Base-by-base conservation (phyloP, 2,888 invertebrate species). In the Habroteleia sp. region DNA sequence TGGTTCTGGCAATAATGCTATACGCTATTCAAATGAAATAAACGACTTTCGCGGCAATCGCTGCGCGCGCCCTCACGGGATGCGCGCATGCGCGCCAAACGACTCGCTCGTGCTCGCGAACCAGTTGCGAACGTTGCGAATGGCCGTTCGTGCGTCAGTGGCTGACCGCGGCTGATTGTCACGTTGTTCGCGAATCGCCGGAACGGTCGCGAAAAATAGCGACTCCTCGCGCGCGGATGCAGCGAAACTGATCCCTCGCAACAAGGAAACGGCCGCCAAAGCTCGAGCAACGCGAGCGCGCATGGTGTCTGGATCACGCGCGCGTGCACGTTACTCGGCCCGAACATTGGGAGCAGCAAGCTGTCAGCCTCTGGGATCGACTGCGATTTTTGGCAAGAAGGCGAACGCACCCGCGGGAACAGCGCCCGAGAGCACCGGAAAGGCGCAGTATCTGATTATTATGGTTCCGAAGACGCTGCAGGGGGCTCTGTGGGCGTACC, bases 401-500 rank as follows among this genome's bases (percentile, higher is more conserved):
- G 7, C 25, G 25, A 7, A 25, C 25, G 1, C 1, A 25, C 25
- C 3, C 5, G 1, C 25, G 7, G 7, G 7, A 5, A 25, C 5
- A 16, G n/a, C 17, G 2, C 1, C 17, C 16, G 14, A 8, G 2
- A 14, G 14, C n/a, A 3, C 42, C 14, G 25, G 14, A 4, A 23
- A n/a, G 14, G 33, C 37, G 13, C 52, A 23, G 25, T 16, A 8
- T 23, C 0, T 6, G 6, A 37, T 52, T 37, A 42, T 42, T 42
- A 63, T 63, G 63, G 3, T 50, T 46, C 37, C 8, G 17, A 13
- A 37, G 48, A 39, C 48, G 39, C 37, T 41, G 25, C 33, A 52
- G 52, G 63, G 42, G 42, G 41, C 41, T 29, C 11, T 33, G 50
- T 63, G 52, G 63, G 63, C 63, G 63, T 63, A 50, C 48, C 48